A percentile compares a stretch with the other conserved stretches of the same genome.
Evolutionary conservation across 2,888 invertebrate genomes (phyloP).

Genomic region (Gisinianus flammeolus): DNA sequence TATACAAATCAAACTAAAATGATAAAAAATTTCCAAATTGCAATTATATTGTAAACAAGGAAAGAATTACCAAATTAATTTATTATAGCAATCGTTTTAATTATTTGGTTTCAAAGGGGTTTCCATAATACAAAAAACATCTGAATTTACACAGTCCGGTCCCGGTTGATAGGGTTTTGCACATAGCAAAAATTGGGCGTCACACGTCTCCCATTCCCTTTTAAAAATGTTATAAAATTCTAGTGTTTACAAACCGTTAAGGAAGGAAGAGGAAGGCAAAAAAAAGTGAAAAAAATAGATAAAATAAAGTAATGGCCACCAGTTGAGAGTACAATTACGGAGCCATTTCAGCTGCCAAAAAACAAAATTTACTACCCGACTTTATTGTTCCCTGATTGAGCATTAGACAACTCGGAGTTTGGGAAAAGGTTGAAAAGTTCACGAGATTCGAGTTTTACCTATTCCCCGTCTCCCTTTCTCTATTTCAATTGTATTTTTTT

Average conservation of each 20-base stretch:
- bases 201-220: too few relatives aligned
- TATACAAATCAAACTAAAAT: too few relatives aligned
- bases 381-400: constrained; percentile 29
- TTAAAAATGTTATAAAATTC: too few relatives aligned
- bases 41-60: too few relatives aligned
- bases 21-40: too few relatives aligned
- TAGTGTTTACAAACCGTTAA: not conserved
- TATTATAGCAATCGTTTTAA: too few relatives aligned
- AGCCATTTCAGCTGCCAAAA: constrained; percentile 2
- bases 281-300: constrained; percentile 14
- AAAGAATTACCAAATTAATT: too few relatives aligned
- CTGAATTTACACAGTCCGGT: too few relatives aligned
- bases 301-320: constrained; percentile 20
- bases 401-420: not conserved
- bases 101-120: too few relatives aligned
- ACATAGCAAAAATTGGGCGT: too few relatives aligned
- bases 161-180: too few relatives aligned
- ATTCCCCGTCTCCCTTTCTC: not conserved
- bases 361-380: constrained; percentile 10
- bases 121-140: too few relatives aligned
- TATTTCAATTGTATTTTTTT: not conserved
- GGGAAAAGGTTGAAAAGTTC: not conserved
- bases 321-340: constrained; percentile 20
- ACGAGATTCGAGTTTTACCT: not conserved
- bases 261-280: not conserved